phyloP scores from a whole-genome alignment of 2,888 invertebrate genomes.

The Acrobasis consociella region DNA sequence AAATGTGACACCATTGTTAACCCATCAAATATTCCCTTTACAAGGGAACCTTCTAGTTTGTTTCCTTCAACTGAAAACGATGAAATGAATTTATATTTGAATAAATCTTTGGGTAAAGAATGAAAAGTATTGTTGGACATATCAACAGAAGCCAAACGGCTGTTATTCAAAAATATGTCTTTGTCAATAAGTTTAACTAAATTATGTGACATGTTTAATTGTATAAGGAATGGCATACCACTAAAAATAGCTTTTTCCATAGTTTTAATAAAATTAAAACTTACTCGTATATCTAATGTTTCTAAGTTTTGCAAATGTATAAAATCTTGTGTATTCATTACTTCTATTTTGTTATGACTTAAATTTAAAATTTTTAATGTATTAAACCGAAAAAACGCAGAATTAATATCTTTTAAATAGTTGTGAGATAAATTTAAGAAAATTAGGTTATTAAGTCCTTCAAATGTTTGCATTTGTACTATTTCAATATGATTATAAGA shows the following conservation, averaged over 20 bases:
- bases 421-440: conserved; percentile 55
- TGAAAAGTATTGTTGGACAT: conserved; percentile 56
- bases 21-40: conserved; percentile 58
- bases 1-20: conserved; percentile 42
- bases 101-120: conserved; percentile 48
- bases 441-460: conserved; percentile 51
- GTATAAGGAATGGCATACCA: conserved; percentile 38
- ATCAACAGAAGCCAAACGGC: conserved; percentile 41
- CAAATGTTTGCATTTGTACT: conserved; percentile 50
- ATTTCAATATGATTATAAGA: conserved; percentile 53
- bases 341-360: conserved; percentile 48
- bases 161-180: conserved; percentile 41
- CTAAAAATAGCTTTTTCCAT: conserved; percentile 46
- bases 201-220: conserved; percentile 51
- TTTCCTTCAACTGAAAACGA: conserved; percentile 51
- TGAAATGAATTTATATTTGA: conserved; percentile 49
- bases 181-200: conserved; percentile 42
- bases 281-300: conserved; percentile 48
- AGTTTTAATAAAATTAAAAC: conserved; percentile 45
- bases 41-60: conserved; percentile 47
- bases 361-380: conserved; percentile 49
- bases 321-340: conserved; percentile 47
- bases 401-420: conserved; percentile 48
- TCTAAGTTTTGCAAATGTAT: conserved; percentile 43
- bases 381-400: conserved; percentile 53